These are phyloP conservation scores for Odontamblyopus rebecca DNA, from an alignment of 2,797 vertebrate genomes.

Conservation along the genomic window DNA sequence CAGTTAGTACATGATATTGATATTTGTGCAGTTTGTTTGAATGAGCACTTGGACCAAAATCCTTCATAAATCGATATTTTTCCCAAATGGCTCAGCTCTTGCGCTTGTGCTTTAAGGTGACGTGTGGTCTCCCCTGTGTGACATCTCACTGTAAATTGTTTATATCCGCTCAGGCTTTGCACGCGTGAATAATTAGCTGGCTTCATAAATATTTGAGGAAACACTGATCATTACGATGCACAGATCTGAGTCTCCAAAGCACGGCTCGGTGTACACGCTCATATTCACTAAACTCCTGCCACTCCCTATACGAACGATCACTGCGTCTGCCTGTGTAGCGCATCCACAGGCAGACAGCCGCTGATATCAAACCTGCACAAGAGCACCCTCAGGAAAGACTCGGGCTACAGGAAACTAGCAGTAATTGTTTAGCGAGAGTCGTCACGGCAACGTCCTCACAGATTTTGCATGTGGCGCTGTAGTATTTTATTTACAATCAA, in stretches of 20 bases:
- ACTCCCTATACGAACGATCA: slow-evolving; percentile 57
- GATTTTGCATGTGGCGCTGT: neutral
- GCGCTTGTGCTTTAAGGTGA: slow-evolving; percentile 56
- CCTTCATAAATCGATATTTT: too few species aligned
- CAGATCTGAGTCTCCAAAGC: slow-evolving; percentile 63
- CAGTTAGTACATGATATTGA: too few species aligned
- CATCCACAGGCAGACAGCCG: slow-evolving; percentile 32
- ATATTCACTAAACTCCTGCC: slow-evolving; percentile 51
- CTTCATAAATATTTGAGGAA: slow-evolving; percentile 82
- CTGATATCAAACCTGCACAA: slow-evolving; percentile 40
- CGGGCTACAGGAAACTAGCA: slow-evolving; percentile 9
- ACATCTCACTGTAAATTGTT: slow-evolving; percentile 80
- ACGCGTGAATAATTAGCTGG: slow-evolving; percentile 82
- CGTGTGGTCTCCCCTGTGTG: slow-evolving; percentile 73
- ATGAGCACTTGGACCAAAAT: too few species aligned
- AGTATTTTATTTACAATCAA: neutral
- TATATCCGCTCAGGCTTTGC: slow-evolving; percentile 79
- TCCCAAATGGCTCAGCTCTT: neutral
- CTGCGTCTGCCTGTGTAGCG: slow-evolving; percentile 28
- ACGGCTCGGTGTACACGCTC: slow-evolving; percentile 30
- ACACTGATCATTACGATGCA: slow-evolving; percentile 80
- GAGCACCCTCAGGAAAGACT: slow-evolving; percentile 12
- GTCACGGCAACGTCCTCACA: neutral
- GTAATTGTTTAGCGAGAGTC: too few species aligned
- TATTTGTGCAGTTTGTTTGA: too few species aligned